Evolutionary conservation across 2,797 vertebrate species (phyloP).

Genomic region (Acipenser oxyrinchus): DNA sequence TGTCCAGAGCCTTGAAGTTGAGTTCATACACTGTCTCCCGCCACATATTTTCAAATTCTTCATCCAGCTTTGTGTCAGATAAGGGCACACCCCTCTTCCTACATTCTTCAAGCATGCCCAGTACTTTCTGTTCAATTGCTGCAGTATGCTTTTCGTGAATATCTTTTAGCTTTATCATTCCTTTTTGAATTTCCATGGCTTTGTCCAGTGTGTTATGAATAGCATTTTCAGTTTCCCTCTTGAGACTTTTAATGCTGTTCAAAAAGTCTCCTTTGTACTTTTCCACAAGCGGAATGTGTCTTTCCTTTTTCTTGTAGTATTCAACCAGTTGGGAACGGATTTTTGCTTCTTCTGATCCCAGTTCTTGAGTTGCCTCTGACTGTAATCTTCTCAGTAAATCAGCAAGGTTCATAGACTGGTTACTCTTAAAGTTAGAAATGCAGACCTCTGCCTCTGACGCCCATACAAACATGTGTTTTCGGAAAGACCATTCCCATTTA

Average conservation of each 20-base stretch:
- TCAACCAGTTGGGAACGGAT: slow-evolving; percentile 35
- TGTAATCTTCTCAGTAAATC: slow-evolving; percentile 32
- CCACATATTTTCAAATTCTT: slow-evolving; percentile 41
- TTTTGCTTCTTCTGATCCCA: slow-evolving; percentile 37
- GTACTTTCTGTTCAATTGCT: slow-evolving; percentile 34
- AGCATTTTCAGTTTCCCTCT: slow-evolving; percentile 32
- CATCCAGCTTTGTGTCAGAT: slow-evolving; percentile 12
- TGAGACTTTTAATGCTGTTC: slow-evolving; percentile 36
- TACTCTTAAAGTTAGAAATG: slow-evolving; percentile 21
- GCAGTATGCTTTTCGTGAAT: slow-evolving; percentile 41
- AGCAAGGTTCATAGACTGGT: slow-evolving; percentile 18
- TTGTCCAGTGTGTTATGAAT: slow-evolving; percentile 35
- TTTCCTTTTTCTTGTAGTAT: slow-evolving; percentile 38
- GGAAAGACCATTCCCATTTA: slow-evolving; percentile 29
- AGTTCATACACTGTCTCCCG: background rate
- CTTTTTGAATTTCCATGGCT: slow-evolving; percentile 38
- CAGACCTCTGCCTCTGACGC: slow-evolving; percentile 34
- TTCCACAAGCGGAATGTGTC: slow-evolving; percentile 40
- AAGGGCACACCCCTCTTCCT: background rate
- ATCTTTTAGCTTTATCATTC: slow-evolving; percentile 36
- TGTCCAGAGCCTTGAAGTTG: slow-evolving; percentile 14
- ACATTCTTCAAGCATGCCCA: slow-evolving; percentile 25
- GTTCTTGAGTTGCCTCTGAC: slow-evolving; percentile 34
- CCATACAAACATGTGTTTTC: slow-evolving; percentile 46
- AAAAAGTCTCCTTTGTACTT: slow-evolving; percentile 40